Evolutionary conservation across 2,888 invertebrate species (phyloP).

Genomic region (Antitype chi): DNA sequence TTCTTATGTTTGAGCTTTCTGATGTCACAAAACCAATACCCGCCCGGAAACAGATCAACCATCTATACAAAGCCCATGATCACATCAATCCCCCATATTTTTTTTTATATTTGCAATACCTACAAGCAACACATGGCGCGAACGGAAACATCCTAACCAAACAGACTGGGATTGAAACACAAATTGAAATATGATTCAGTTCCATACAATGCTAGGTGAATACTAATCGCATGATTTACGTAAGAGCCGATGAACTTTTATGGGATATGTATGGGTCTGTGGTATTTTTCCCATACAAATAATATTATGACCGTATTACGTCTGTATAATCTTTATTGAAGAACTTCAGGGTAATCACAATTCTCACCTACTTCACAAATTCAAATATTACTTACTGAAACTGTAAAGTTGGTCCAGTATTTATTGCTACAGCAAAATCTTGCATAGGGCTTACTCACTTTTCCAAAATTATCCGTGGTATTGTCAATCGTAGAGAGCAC

Average conservation of each 20-base stretch:
- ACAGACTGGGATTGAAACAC: constrained; percentile 51
- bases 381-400: neutral
- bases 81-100: constrained; percentile 20
- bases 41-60: constrained; percentile 13
- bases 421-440: neutral
- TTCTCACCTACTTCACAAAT: neutral
- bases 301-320: neutral
- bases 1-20: neutral
- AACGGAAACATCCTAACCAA: constrained; percentile 58
- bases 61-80: constrained; percentile 29
- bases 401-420: neutral
- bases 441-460: too few species aligned
- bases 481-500: neutral
- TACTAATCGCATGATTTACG: constrained; percentile 45
- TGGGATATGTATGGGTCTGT: constrained; percentile 4
- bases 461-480: neutral
- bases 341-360: neutral
- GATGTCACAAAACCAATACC: constrained; percentile 8
- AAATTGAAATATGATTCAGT: constrained; percentile 61
- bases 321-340: constrained; percentile 4
- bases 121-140: constrained; percentile 34
- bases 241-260: constrained; percentile 33
- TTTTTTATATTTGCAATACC: constrained; percentile 31
- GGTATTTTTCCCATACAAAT: constrained; percentile 9
- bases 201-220: constrained; percentile 41